Percentiles rank a stretch among this genome's conserved stretches.
phyloP scores from a whole-genome alignment of 2,113 vertebrate species.

The Ivindomyrus marchei region DNA sequence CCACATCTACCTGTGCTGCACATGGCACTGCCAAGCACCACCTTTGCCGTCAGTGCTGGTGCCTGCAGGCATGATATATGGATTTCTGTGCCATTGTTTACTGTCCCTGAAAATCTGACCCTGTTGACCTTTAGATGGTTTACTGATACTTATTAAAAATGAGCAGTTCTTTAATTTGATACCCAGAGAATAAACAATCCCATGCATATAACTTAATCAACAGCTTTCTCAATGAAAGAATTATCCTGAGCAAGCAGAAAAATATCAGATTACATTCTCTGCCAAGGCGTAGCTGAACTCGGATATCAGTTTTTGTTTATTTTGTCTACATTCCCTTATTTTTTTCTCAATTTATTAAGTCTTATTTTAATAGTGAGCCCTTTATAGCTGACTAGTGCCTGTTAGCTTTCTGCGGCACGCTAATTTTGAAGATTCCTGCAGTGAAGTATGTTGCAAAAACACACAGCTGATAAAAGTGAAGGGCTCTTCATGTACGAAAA shows the following conservation, averaged over 20 bases:
- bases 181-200: background rate
- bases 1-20: background rate
- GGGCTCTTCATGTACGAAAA: background rate
- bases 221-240: background rate
- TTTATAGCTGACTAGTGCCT: background rate
- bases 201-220: background rate
- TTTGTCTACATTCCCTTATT: background rate
- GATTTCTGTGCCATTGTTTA: background rate
- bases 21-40: background rate
- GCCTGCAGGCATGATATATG: background rate
- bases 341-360: background rate
- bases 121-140: background rate
- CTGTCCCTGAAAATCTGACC: background rate
- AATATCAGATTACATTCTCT: slow-evolving; percentile 2
- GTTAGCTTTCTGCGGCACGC: background rate
- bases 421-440: background rate
- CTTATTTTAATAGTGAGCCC: background rate
- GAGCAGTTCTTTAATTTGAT: background rate
- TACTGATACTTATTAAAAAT: background rate
- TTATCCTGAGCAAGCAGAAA: background rate
- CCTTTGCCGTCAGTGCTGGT: slow-evolving; percentile 6
- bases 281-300: background rate
- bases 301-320: background rate
- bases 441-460: background rate
- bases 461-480: background rate